Base-by-base conservation (phyloP, 2,113 vertebrate species). In the Steatornis caripensis region DNA sequence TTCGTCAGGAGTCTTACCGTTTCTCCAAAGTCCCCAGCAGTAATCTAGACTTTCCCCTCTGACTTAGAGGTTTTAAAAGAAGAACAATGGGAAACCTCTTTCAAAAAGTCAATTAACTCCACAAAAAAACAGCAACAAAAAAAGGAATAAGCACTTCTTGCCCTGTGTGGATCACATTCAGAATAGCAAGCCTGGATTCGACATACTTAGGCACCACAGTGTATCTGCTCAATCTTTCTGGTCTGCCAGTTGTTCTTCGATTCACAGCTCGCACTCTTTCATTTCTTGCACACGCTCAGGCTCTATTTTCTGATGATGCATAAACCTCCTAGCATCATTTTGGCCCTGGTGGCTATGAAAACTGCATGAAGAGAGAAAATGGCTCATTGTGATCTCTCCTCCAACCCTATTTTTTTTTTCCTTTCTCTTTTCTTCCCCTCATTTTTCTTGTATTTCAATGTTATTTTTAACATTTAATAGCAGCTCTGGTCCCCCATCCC, bases 381-480 rank as follows among this genome's bases (percentile, higher is more conserved):
- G n/a, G n/a, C 72, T 93, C 51, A 17, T 77, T 81, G 37, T 3
- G 6, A 74, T 46, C 41, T 55, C 70, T 62, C 12, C 39, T 12
- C 2, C 18, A 2, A 4, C 29, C 16, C 0, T 1, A 53, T 8
- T 17, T 66, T 60, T 54, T 45, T 37, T n/a, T 4, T 27, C 27
- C 27, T 41, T 19, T 41, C 4, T 74, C 9, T n/a, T 29, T 43
- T 24, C 5, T 5, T 11, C 16, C 12, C 37, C 14, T 8, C 21
- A 27, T 26, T 61, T 82, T 53, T 49, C 68, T 62, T 43, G 9
- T 29, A 66, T 83, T 88, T 55, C 66, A 68, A 8, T 15, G 37
- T 70, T 93, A 84, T 77, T 95, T 96, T 94, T 90, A 86, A 72
- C 53, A 61, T 54, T 9, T 83, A 85, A 65, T 49, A 83, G 68